Percentiles rank a stretch among this genome's conserved stretches.
These are phyloP conservation scores for Eristalis arbustorum DNA, from an alignment of 2,888 invertebrate species.

Conservation along the genomic window DNA sequence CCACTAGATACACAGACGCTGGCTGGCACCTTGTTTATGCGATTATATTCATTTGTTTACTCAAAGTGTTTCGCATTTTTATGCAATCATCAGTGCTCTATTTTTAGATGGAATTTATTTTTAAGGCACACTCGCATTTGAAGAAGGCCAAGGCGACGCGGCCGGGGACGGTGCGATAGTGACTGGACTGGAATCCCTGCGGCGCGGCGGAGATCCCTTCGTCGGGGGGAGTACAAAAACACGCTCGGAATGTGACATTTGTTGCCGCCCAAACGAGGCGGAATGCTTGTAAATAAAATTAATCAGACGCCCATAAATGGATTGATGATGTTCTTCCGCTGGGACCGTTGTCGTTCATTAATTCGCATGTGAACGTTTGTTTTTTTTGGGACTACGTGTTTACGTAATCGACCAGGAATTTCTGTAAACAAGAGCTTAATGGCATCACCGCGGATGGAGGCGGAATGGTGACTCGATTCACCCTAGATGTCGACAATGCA, in stretches of 20 bases:
- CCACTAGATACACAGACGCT: background rate
- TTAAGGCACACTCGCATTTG: background rate
- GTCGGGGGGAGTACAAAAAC: background rate
- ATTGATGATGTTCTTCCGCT: background rate
- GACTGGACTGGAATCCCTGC: background rate
- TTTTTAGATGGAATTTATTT: background rate
- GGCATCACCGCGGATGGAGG: background rate
- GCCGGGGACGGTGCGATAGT: background rate
- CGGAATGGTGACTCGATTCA: background rate
- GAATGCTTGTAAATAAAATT: background rate
- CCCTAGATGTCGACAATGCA: no score
- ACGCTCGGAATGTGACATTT: background rate
- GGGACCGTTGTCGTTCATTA: background rate
- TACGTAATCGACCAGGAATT: conserved; percentile 10
- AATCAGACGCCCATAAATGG: background rate
- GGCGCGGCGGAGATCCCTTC: background rate
- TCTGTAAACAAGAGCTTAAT: background rate
- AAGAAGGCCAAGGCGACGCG: background rate
- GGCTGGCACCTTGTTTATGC: background rate
- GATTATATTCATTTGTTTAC: background rate
- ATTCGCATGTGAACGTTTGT: background rate
- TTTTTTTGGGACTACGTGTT: background rate
- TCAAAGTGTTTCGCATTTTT: background rate
- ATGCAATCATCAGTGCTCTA: background rate
- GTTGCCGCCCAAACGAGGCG: background rate